Conservation (phyloP, 2,113 vertebrate genomes). For the Aptenodytes patagonicus region DNA sequence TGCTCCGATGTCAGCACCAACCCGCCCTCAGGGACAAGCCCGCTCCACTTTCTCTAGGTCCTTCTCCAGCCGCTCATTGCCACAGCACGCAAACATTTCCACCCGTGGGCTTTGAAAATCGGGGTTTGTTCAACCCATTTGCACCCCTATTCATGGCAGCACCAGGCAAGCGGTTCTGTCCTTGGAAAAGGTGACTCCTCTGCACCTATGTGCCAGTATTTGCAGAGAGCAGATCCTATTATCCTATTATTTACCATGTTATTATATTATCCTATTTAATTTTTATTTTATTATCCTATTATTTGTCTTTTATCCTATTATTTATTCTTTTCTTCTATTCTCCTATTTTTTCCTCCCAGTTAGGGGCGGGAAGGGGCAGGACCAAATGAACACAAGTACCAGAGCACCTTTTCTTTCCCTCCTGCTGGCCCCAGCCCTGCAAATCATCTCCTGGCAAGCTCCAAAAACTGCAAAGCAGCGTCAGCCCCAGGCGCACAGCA, state of each 20-base stretch:
- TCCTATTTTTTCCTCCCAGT: background rate
- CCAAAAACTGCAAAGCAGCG: background rate
- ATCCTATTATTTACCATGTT: background rate
- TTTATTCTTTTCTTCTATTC: background rate
- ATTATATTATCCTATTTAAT: background rate
- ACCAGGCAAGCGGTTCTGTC: background rate
- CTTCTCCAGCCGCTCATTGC: background rate
- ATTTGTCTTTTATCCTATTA: background rate
- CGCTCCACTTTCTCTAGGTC: background rate
- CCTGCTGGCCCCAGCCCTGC: background rate
- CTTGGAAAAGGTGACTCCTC: background rate
- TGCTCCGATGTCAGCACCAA: background rate
- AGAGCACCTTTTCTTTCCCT: background rate
- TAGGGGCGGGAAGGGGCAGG: background rate
- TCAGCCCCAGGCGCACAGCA: background rate
- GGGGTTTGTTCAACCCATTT: background rate
- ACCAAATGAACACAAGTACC: background rate
- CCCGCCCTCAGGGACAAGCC: background rate
- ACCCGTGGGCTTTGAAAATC: background rate
- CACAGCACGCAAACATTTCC: background rate
- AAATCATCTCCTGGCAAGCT: background rate
- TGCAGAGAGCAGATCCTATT: background rate
- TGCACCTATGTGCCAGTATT: rapidly evolving
- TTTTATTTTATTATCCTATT: background rate
- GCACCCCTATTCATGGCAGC: background rate